A percentile compares a stretch with the other conserved stretches of the same genome.
Evolutionary conservation across 1,140 invertebrate genomes (phyloP).

Genomic region (Drosophila repletoides): DNA sequence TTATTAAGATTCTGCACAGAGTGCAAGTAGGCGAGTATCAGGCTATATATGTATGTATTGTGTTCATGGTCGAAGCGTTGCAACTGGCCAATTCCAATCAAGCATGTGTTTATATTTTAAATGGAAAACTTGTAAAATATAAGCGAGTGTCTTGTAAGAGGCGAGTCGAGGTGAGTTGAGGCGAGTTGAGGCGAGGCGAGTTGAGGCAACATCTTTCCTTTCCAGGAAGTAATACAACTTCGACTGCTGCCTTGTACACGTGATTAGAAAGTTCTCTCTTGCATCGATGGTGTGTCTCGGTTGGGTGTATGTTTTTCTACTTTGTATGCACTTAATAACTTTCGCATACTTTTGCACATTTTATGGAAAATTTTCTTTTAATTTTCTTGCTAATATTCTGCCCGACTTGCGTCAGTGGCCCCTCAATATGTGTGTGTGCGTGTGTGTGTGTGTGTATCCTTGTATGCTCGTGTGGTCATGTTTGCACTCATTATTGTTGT

Average conservation of each 20-base stretch:
- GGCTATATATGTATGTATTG: no score
- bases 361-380: conserved; percentile 77
- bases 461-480: conserved; percentile 26
- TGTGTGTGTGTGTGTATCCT: not conserved
- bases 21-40: no score
- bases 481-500: conserved; percentile 54
- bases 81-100: conserved; percentile 61
- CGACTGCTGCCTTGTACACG: conserved; percentile 63
- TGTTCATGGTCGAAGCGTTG: conserved; percentile 15
- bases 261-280: conserved; percentile 78
- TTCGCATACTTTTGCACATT: conserved; percentile 79
- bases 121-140: conserved; percentile 70
- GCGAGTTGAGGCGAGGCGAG: not conserved
- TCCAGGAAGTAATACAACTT: conserved; percentile 61
- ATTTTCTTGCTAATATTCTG: conserved; percentile 57
- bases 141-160: conserved; percentile 16
- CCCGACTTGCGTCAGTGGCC: conserved; percentile 41
- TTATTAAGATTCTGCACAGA: conserved; percentile 36
- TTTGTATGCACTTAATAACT: conserved; percentile 79
- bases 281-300: conserved; percentile 26
- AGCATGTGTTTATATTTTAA: conserved; percentile 77
- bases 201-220: conserved; percentile 51
- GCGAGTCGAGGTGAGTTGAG: not conserved
- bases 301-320: conserved; percentile 57
- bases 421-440: not conserved